These are phyloP conservation scores for Crocodylus rhombifer DNA, from an alignment of 2,797 vertebrate genomes.

Conservation along the genomic window DNA sequence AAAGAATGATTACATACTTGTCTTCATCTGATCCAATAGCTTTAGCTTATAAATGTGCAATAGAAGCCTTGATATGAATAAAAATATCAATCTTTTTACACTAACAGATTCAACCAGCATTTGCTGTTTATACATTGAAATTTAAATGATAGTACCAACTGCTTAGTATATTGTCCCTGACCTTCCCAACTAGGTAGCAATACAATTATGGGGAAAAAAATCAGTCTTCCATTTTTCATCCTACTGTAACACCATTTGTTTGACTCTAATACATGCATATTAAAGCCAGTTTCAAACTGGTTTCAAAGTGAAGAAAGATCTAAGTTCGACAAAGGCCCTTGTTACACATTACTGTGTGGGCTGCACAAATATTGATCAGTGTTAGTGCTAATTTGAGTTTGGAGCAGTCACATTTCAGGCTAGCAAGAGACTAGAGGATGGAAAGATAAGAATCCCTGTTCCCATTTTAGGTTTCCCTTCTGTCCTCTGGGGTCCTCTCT, in stretches of 20 bases:
- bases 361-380: no score
- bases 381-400: no score
- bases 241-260: not conserved
- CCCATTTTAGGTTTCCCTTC: no score
- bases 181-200: not conserved
- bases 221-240: not conserved
- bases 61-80: not conserved
- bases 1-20: not conserved
- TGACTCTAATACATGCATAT: constrained; percentile 14
- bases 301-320: constrained; percentile 32
- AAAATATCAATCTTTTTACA: not conserved
- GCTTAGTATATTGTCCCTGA: not conserved
- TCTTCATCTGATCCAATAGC: no score
- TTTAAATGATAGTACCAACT: not conserved
- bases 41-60: not conserved
- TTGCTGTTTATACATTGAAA: not conserved
- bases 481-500: no score
- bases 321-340: not conserved
- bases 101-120: not conserved
- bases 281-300: constrained; percentile 18
- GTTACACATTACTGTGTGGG: no score
- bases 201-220: not conserved
- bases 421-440: no score
- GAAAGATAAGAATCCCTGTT: no score
- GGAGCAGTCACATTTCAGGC: no score